A percentile compares a stretch with the other conserved stretches of the same genome.
phyloP scores from a whole-genome alignment of 2,888 invertebrate species.

The Julus scanicus region DNA sequence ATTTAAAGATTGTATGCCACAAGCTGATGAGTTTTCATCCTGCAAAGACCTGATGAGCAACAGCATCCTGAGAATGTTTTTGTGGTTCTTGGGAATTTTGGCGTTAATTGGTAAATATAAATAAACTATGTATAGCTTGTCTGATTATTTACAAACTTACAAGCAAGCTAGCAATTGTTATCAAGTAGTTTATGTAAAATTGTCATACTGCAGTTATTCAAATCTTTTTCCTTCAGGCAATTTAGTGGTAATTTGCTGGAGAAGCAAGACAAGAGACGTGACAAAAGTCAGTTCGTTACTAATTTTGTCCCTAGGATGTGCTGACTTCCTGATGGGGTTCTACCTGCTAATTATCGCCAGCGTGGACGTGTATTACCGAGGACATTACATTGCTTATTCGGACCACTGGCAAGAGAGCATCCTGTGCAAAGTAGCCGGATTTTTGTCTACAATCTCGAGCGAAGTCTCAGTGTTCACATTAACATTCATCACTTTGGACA shows the following conservation, averaged over 20 bases:
- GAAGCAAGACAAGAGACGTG: slow-evolving; percentile 61
- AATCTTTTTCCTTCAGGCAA: slow-evolving; percentile 59
- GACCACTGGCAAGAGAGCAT: slow-evolving; percentile 61
- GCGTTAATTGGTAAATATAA: slow-evolving; percentile 60
- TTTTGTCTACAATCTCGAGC: slow-evolving; percentile 64
- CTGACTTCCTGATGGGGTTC: slow-evolving; percentile 63
- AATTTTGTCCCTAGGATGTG: slow-evolving; percentile 62
- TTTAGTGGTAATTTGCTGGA: slow-evolving; percentile 62
- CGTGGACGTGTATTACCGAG: slow-evolving; percentile 62
- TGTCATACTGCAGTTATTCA: not conserved
- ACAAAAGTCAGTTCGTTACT: slow-evolving; percentile 64
- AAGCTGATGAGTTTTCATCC: slow-evolving; percentile 63
- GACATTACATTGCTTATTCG: slow-evolving; percentile 62
- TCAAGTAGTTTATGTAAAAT: not conserved
- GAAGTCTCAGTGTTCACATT: slow-evolving; percentile 67
- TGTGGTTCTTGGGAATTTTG: slow-evolving; percentile 62
- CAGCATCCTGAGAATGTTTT: slow-evolving; percentile 61
- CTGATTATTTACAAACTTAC: too few species aligned
- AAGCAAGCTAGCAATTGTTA: too few species aligned
- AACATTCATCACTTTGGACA: slow-evolving; percentile 67
- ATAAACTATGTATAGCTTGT: too few species aligned
- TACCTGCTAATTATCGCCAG: slow-evolving; percentile 63
- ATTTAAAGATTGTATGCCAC: slow-evolving; percentile 61
- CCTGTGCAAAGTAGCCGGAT: slow-evolving; percentile 61
- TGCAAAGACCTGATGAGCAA: slow-evolving; percentile 63